Evolutionary conservation across 1,140 invertebrate genomes (phyloP).

Genomic region (Nylanderia fulva): DNA sequence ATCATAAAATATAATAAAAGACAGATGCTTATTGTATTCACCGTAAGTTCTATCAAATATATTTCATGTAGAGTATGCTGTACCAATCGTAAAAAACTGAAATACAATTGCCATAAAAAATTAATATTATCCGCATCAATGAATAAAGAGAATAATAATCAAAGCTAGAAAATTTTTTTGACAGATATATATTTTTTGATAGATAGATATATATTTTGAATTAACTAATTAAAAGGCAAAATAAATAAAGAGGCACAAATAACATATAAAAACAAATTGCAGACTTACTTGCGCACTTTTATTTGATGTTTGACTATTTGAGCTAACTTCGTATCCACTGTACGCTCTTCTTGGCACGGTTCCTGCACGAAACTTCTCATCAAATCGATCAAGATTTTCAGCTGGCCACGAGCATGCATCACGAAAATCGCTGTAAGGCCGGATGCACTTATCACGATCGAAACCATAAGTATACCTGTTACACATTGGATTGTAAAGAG

Average conservation of each 20-base stretch:
- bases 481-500: slow-evolving; percentile 9
- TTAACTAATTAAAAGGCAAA: background rate
- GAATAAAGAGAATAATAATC: background rate
- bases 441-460: slow-evolving; percentile 12
- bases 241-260: too few relatives aligned
- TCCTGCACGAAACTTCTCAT: slow-evolving; percentile 12
- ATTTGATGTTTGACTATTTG: slow-evolving; percentile 73
- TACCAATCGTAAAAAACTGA: slow-evolving; percentile 46
- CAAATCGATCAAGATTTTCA: slow-evolving; percentile 27
- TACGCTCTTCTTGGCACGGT: background rate
- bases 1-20: slow-evolving; percentile 76
- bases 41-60: slow-evolving; percentile 75
- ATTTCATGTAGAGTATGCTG: slow-evolving; percentile 70
- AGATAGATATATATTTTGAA: background rate
- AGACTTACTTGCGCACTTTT: slow-evolving; percentile 29
- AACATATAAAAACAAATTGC: background rate
- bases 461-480: slow-evolving; percentile 12
- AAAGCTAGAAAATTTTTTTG: background rate
- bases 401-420: slow-evolving; percentile 28
- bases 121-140: background rate
- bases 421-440: slow-evolving; percentile 25
- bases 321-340: slow-evolving; percentile 62
- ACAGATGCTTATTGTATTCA: slow-evolving; percentile 76
- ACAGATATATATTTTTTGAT: background rate
- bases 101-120: slow-evolving; percentile 6